Base-by-base conservation (phyloP, 2,888 invertebrate species). In the Drosophila ezoana region DNA sequence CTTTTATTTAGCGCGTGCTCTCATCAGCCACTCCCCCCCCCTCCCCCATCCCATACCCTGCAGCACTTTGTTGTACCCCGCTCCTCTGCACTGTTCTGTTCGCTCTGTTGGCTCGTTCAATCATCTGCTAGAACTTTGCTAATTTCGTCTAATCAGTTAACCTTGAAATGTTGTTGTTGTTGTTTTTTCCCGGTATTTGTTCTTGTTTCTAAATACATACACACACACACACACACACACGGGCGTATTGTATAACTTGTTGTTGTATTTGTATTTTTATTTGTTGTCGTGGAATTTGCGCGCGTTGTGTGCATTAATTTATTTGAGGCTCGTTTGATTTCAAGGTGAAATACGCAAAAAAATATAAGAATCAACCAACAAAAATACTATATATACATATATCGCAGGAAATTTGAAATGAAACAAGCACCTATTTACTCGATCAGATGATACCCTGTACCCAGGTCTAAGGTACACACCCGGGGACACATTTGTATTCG, bases 141-240 rank as follows among this genome's bases (percentile, higher is more conserved):
- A 83, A 85, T 88, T 85, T 86, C 76, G 76, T 87, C 81, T 90
- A 89, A 90, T 90, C 89, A 88, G 81, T 74, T 87, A 81, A 90
- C 89, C 89, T 90, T 90, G 90, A 90, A 90, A 76, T 74, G 72
- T 74, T 78, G 68, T 37, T 20, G 18, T 20, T 49, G 48, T 18
- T 80, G 23, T 69, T 70, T 54, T 66, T 76, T 70, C 75, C 81
- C 56, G 67, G 64, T 85, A 79, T 79, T 86, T 77, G 70, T 82
- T 77, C 65, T 86, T 80, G 65, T 78, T 77, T 51, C 54, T 20
- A 41, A 62, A 71, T 62, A 73, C 60, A 61, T 20, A 45, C 43
- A 28, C 28, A 44, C 54, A 33, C 10, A 48, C 37, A 47, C 33
- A 35, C 37, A 60, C 18, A 45, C 40, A 53, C 47, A 51, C 45